Evolutionary conservation across 2,888 invertebrate genomes (phyloP), one percentile per base, ranked within the genome.

Genomic region (Trisateles emortualis): DNA sequence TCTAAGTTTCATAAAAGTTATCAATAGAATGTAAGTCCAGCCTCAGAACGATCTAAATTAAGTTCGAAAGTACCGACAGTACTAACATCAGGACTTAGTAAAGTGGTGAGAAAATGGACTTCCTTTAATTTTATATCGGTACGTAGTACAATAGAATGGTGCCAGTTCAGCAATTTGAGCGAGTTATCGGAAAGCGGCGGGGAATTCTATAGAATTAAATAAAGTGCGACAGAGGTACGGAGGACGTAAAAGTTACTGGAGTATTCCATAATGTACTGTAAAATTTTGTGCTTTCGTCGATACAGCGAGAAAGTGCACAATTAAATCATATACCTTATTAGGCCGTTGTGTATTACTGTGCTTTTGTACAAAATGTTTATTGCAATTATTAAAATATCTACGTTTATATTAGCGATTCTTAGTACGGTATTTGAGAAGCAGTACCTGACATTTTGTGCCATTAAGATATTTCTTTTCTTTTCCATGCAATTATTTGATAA

Each of bases 61-160:
- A 73, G 67, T 77, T 74, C 65, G 65, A 74, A 78, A 70, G 72
- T 71, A 71, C 68, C 62, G 66, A 69, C 68, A 68, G 68, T 59
- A 60, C 64, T 59, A 49, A 50, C 64, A 64, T 61, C 64, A 70
- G 6, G 52, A 49, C 57, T 58, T 65, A 56, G 64, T 64, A 65
- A 74, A 84, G 74, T 78, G 76, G 72, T 74, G 74, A 67, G 76
- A 77, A 84, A 84, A 86, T 83, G 75, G 79, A 83, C 78, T 86
- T 82, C 79, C 79, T 84, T 78, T 81, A 79, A 85, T 84, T 79
- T 78, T 73, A 75, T 72, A 74, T 52, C 16, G 39, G 38, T 71
- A 64, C 66, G 72, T 77, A n/a, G n/a, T n/a, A 82, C 79, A 84
- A 81, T 82, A 72, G 77, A 78, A 75, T 52, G 61, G 60, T 61